phyloP scores from a whole-genome alignment of 2,797 vertebrate genomes.

The Amphiprion clarkii region DNA sequence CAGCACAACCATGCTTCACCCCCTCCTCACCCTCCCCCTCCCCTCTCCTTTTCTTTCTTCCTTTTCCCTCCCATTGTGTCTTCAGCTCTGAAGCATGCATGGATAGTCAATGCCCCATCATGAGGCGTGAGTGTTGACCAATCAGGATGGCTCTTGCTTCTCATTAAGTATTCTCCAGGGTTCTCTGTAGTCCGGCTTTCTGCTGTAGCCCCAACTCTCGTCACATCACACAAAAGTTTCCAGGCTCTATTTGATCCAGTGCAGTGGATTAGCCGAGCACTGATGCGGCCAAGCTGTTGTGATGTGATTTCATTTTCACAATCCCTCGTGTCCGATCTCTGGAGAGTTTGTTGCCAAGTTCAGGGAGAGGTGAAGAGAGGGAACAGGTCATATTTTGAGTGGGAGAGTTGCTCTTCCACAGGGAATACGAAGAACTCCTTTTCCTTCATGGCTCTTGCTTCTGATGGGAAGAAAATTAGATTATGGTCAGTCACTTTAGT shows the following conservation, averaged over 20 bases:
- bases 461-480: slow-evolving; percentile 26
- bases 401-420: slow-evolving; percentile 21
- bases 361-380: slow-evolving; percentile 54
- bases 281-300: slow-evolving; percentile 54
- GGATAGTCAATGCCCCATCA: slow-evolving; percentile 70
- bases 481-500: slow-evolving; percentile 28
- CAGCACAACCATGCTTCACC: slow-evolving; percentile 24
- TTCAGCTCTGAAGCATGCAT: slow-evolving; percentile 70
- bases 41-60: slow-evolving; percentile 37
- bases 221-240: slow-evolving; percentile 44
- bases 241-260: slow-evolving; percentile 60
- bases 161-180: slow-evolving; percentile 10
- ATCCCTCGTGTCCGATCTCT: slow-evolving; percentile 43
- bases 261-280: slow-evolving; percentile 60
- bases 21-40: slow-evolving; percentile 25
- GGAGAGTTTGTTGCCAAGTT: slow-evolving; percentile 50
- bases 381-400: slow-evolving; percentile 37
- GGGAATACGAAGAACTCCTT: slow-evolving; percentile 28
- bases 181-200: slow-evolving; percentile 18
- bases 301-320: slow-evolving; percentile 56
- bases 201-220: slow-evolving; percentile 35
- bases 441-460: neutral
- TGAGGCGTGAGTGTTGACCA: slow-evolving; percentile 55
- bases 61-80: slow-evolving; percentile 69
- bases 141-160: slow-evolving; percentile 43